phyloP scores from a whole-genome alignment of 35 echinoderm and acorn worm genomes.

The Chiridota heheva region DNA sequence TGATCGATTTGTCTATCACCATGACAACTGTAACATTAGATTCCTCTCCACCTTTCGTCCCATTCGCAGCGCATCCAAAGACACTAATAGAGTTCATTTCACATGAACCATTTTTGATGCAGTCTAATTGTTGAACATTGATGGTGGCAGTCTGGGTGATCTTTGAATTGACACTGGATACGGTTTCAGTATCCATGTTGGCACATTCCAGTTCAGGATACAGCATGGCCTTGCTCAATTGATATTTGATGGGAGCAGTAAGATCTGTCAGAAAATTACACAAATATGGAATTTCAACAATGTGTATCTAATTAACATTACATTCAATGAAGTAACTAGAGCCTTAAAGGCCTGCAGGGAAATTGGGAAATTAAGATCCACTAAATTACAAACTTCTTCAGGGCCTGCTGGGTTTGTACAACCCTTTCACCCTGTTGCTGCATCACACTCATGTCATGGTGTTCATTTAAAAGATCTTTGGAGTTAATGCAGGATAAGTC shows the following conservation, averaged over 20 bases:
- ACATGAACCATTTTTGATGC: background rate
- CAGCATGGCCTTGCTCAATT: background rate
- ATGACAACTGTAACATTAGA: slow-evolving; percentile 12
- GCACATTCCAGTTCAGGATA: slow-evolving; percentile 9
- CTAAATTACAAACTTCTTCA: too few relatives aligned
- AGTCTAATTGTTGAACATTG: background rate
- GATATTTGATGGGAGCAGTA: background rate
- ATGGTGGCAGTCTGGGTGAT: background rate
- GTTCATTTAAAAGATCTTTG: too few relatives aligned
- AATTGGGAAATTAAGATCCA: too few relatives aligned
- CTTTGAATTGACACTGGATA: slow-evolving; percentile 2
- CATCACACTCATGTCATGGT: too few relatives aligned
- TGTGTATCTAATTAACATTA: too few relatives aligned
- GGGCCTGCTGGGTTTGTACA: too few relatives aligned
- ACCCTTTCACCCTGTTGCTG: too few relatives aligned
- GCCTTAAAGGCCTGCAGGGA: too few relatives aligned
- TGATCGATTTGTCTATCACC: background rate
- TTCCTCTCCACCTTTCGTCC: background rate
- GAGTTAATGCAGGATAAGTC: too few relatives aligned
- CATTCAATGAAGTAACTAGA: too few relatives aligned
- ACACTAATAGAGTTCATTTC: background rate
- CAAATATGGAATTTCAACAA: too few relatives aligned
- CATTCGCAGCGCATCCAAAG: background rate
- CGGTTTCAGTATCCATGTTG: background rate
- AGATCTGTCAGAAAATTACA: background rate